Conservation (phyloP, 2,888 invertebrate genomes). For the Salpingus planirostris region DNA sequence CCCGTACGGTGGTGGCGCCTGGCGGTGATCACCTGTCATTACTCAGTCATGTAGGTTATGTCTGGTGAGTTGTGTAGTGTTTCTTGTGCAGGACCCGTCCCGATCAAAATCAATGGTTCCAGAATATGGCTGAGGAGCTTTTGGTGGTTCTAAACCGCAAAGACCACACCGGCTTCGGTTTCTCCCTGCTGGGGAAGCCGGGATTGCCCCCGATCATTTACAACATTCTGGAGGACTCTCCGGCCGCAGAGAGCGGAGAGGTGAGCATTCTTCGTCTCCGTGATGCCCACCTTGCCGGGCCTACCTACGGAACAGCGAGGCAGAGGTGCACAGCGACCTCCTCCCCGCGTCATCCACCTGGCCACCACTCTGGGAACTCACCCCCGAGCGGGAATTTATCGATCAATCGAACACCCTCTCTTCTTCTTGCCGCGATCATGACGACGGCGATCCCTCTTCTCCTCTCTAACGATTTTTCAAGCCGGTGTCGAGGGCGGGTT, state of each 20-base stretch:
- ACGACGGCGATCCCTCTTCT: too few species aligned
- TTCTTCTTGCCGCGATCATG: too few species aligned
- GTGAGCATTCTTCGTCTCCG: conserved; percentile 45
- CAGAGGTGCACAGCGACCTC: too few species aligned
- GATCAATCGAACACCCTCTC: too few species aligned
- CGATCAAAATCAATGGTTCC: conserved; percentile 35
- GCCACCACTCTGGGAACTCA: too few species aligned
- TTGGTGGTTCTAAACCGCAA: conserved; percentile 79
- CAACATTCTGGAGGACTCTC: conserved; percentile 87
- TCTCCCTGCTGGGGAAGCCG: conserved; percentile 82
- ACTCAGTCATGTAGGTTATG: conserved; percentile 37
- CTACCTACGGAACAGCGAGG: too few species aligned
- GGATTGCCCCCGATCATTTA: conserved; percentile 90
- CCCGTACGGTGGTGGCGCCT: conserved; percentile 22
- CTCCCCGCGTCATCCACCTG: too few species aligned
- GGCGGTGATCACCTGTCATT: conserved; percentile 18
- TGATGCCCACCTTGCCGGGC: too few species aligned
- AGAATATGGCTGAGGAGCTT: conserved; percentile 78
- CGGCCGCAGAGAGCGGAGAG: conserved; percentile 84
- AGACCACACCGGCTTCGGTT: conserved; percentile 83
- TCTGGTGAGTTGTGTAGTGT: conserved; percentile 28
- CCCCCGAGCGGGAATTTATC: too few species aligned
- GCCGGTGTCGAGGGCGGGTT: too few species aligned
- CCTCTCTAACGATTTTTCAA: too few species aligned
- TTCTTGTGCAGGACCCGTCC: conserved; percentile 18